Evolutionary conservation across 2,113 vertebrate species (phyloP).

Genomic region (Corvus cornix): DNA sequence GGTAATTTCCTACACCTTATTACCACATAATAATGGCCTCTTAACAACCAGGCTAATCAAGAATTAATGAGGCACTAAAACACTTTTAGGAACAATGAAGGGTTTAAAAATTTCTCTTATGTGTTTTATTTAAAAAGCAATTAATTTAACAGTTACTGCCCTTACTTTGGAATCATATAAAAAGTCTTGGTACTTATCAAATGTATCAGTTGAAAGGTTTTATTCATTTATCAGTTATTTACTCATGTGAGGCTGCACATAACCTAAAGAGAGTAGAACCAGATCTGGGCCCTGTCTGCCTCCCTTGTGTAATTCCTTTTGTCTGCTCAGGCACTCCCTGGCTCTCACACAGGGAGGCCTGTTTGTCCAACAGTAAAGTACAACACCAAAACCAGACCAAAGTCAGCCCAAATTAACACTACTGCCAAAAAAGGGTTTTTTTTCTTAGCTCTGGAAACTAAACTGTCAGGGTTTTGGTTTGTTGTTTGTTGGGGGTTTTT

Average conservation of each 20-base stretch:
- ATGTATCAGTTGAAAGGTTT: not conserved
- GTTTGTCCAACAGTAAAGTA: not conserved
- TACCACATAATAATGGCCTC: constrained; percentile 27
- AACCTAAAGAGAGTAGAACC: not conserved
- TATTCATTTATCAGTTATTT: constrained; percentile 31
- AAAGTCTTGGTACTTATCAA: not conserved
- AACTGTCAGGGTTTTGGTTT: not conserved
- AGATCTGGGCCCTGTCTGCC: not conserved
- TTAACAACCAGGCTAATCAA: constrained; percentile 60
- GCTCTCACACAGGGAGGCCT: not conserved
- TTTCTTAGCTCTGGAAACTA: not conserved
- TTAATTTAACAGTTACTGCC: constrained; percentile 31
- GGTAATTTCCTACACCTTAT: constrained; percentile 61
- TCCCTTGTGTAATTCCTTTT: not conserved
- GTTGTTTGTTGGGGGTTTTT: too few species aligned
- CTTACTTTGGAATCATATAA: not conserved
- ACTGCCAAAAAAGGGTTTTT: not conserved
- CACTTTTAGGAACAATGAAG: constrained; percentile 52
- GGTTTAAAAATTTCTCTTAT: constrained; percentile 58
- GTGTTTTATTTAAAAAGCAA: constrained; percentile 61
- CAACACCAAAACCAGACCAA: not conserved
- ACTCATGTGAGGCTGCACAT: not conserved
- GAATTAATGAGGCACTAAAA: constrained; percentile 67
- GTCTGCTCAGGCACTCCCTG: not conserved
- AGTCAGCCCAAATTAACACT: not conserved